Evolutionary conservation across 2,888 invertebrate genomes (phyloP), one percentile per base, ranked within the genome.

Genomic region (Drosophila emarginata): DNA sequence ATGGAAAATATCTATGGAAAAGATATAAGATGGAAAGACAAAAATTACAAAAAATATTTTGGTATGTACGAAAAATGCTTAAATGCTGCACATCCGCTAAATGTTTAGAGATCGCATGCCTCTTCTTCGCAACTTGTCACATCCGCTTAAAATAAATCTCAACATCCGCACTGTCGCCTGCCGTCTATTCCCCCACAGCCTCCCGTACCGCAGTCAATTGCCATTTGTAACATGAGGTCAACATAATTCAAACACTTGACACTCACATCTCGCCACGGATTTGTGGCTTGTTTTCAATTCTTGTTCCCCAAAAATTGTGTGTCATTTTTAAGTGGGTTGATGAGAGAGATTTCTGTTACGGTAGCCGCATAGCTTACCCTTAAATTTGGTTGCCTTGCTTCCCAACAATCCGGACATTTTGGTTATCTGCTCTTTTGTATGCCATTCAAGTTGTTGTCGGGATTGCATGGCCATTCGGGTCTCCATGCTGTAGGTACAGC

Each of bases 1-100:
- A 85, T 95, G 95, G 94, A 98, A 98, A 92, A 96, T 96, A 88
- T 95, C 98, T 98, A 95, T 93, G 93, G 85, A 87, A 79, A 80
- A 93, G 85, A 87, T 79, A 80, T 4, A 81, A 71, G 39, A 50
- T 45, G 61, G 15, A 62, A 58, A 66, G 36, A 39, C n/a, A 58
- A 67, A 66, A 61, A 65, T 63, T 26, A 50, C 50, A 32, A 28
- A 12, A 54, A 54, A 14, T 53, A 40, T 53, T 50, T 37, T 18
- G 57, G 6, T 12, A 14, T 21, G 11, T 5, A 15, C 37, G 32
- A 11, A 1, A 32, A 32, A 32, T 32, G 9, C 9, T 32, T 32
- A n/a, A 63, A 70, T 39, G 39, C 39, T 56, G 61, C 58, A 82
- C 79, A 80, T 82, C 86, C 82, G 52, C 56, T 62, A 67, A 80